These are phyloP conservation scores for Mercenaria mercenaria DNA, from an alignment of 1,140 invertebrate species.

Conservation along the genomic window DNA sequence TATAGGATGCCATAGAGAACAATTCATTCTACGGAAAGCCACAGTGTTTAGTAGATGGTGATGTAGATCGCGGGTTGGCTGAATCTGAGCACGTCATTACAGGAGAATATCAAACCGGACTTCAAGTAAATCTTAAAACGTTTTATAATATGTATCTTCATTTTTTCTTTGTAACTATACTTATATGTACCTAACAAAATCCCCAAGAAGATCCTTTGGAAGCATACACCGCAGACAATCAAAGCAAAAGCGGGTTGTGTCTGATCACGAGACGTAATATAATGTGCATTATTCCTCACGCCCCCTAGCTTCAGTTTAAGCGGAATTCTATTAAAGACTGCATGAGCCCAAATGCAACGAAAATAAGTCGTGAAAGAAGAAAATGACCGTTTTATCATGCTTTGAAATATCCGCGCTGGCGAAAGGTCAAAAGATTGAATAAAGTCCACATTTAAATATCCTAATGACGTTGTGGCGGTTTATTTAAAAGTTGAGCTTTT, in stretches of 20 bases:
- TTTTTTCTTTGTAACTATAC: not conserved
- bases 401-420: too few relatives aligned
- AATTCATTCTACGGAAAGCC: not conserved
- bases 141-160: too few relatives aligned
- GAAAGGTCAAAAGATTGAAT: too few relatives aligned
- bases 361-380: too few relatives aligned
- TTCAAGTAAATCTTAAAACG: not conserved
- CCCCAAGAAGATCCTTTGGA: not conserved
- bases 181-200: not conserved
- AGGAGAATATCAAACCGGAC: conserved; percentile 41
- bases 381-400: too few relatives aligned
- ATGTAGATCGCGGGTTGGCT: not conserved
- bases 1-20: not conserved
- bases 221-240: not conserved
- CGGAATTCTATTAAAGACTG: too few relatives aligned
- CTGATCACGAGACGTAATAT: not conserved
- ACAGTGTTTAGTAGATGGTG: not conserved
- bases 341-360: too few relatives aligned
- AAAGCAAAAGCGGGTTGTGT: not conserved
- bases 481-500: too few relatives aligned
- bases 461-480: too few relatives aligned
- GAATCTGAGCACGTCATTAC: not conserved
- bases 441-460: too few relatives aligned
- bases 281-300: too few relatives aligned
- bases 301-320: too few relatives aligned